Conservation (phyloP, 2,113 vertebrate species). For the Macquaria australasica region DNA sequence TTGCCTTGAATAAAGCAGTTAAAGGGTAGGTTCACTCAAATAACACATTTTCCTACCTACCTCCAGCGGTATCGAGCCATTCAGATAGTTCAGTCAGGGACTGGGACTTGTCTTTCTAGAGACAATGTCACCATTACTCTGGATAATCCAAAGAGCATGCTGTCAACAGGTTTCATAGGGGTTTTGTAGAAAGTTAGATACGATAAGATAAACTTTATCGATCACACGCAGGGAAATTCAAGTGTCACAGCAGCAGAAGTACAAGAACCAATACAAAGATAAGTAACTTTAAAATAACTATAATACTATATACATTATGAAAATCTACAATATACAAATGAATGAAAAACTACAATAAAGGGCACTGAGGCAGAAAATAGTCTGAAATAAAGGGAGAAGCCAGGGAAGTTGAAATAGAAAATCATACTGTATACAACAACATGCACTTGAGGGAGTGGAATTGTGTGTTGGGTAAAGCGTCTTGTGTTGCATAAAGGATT, state of each 20-base stretch:
- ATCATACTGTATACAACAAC: background rate
- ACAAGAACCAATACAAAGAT: background rate
- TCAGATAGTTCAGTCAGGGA: no score
- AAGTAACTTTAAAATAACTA: background rate
- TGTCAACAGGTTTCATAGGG: background rate
- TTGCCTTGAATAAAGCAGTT: slow-evolving; percentile 27
- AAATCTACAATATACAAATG: no score
- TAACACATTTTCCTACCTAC: background rate
- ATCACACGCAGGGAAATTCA: background rate
- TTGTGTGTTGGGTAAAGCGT: background rate
- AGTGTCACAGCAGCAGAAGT: background rate
- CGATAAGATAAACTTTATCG: background rate
- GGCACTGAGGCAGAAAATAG: no score
- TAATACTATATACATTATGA: no score
- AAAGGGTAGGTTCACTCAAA: background rate
- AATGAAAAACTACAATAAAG: background rate
- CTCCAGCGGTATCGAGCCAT: background rate
- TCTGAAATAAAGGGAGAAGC: background rate
- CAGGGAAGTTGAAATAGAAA: background rate
- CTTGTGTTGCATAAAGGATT: background rate
- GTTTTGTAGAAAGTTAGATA: background rate
- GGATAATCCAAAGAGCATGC: background rate
- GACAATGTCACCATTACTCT: background rate
- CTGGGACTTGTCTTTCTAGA: background rate
- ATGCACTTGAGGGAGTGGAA: background rate